Evolutionary conservation across 2,888 invertebrate species (phyloP).

Genomic region (Scelioninae gen. 1): DNA sequence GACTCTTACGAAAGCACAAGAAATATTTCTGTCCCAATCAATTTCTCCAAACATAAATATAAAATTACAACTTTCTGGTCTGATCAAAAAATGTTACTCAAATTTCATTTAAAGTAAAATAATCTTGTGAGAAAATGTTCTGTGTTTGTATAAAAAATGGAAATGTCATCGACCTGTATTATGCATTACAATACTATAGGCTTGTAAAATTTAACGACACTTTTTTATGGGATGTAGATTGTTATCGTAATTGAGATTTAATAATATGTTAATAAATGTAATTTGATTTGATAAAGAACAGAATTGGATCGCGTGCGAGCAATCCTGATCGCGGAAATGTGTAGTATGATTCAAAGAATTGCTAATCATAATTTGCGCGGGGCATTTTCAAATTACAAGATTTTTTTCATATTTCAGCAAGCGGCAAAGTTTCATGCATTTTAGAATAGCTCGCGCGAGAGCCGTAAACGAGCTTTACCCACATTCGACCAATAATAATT

Average conservation of each 20-base stretch:
- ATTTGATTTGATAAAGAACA: slow-evolving; percentile 1
- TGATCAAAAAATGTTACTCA: no score
- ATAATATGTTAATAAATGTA: slow-evolving; percentile 47
- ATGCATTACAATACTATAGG: no score
- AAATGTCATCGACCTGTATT: no score
- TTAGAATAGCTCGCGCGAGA: not conserved
- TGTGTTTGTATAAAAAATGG: no score
- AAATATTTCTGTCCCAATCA: no score
- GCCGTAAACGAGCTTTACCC: slow-evolving; percentile 8
- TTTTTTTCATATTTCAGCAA: slow-evolving; percentile 15
- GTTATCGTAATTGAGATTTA: slow-evolving; percentile 37
- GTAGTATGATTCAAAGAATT: slow-evolving; percentile 22
- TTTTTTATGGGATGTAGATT: slow-evolving; percentile 25
- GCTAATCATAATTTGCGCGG: slow-evolving; percentile 34
- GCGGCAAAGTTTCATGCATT: slow-evolving; percentile 9
- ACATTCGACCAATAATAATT: no score
- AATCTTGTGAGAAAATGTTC: no score
- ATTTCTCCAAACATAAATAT: not conserved
- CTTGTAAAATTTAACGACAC: slow-evolving; percentile 25
- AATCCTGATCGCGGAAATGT: slow-evolving; percentile 33
- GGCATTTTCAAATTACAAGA: not conserved
- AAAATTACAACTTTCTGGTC: not conserved
- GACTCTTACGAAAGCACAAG: not conserved
- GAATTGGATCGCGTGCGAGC: slow-evolving; percentile 18
- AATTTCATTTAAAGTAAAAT: no score